These are phyloP conservation scores for Idaea biselata DNA, from an alignment of 2,888 invertebrate species.

Conservation along the genomic window DNA sequence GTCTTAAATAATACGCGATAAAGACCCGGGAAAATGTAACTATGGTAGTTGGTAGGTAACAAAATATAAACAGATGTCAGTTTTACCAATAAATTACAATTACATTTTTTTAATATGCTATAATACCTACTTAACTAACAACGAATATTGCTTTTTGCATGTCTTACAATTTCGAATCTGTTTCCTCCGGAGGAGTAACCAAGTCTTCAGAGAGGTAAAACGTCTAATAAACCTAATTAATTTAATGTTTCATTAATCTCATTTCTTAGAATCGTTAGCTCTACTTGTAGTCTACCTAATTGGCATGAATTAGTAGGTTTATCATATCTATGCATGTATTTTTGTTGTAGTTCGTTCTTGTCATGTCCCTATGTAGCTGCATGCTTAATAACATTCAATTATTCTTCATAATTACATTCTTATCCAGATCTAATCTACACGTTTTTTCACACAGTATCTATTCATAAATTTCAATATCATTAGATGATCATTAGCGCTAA, in stretches of 20 bases:
- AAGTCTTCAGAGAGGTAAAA: constrained; percentile 80
- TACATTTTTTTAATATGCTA: no score
- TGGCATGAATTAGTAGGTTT: not conserved
- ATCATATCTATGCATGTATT: not conserved
- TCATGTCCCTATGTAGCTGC: not conserved
- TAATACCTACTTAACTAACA: constrained; percentile 51
- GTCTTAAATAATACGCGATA: no score
- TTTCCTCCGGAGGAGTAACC: constrained; percentile 83
- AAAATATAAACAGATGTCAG: not conserved
- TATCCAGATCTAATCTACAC: not conserved
- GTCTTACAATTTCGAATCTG: constrained; percentile 86
- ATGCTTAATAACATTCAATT: not conserved
- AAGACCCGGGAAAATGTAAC: no score
- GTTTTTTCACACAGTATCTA: not conserved
- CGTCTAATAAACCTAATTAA: constrained; percentile 9
- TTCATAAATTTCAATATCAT: not conserved
- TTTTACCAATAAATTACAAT: no score
- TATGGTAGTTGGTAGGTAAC: no score
- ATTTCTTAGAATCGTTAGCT: not conserved
- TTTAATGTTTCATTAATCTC: constrained; percentile 5
- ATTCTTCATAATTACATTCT: not conserved
- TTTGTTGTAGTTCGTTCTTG: not conserved
- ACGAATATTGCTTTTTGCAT: constrained; percentile 82
- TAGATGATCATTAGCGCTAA: not conserved
- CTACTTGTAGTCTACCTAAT: constrained; percentile 1